Evolutionary conservation across 2,797 vertebrate genomes (phyloP), one percentile per base, ranked within the genome.

Genomic region (Rhadinocentrus ornatus): DNA sequence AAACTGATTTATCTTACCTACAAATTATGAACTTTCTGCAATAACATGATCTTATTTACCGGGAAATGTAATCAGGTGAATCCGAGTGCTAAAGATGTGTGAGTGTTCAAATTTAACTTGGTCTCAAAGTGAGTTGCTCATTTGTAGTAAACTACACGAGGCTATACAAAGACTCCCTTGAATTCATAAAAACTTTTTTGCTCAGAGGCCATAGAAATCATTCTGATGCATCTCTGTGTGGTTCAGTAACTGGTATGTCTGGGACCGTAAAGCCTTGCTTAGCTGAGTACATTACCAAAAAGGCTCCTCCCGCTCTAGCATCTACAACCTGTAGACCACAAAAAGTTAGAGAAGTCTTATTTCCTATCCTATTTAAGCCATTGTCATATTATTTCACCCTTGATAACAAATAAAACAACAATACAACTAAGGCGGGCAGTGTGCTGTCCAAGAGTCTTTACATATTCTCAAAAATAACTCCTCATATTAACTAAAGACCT

Each of bases 1-100:
- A 22, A 31, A 18, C 3, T 46, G 64, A 66, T 46, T 57, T 29
- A 41, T 57, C 54, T 66, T 39, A 31, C 52, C 54, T 20, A 66
- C 16, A 66, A 62, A 11, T 15, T 10, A 32, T 44, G 18, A 11
- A 55, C 11, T 55, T 41, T 66, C 15, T 53, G 50, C 24, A 26
- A 26, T 15, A 26, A 15, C 12, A 53, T 53, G 5, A 27, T 46
- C 37, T 6, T 32, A 44, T 69, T 13, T 32, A 34, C 7, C 6
- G 29, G 27, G 20, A 37, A 27, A 70, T 55, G 16, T 46, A 54
- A 70, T 62, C n/a, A 34, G 50, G 26, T 35, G 22, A 44, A 59
- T n/a, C n/a, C 44, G 13, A 32, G 27, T 35, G 57, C 59, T n/a
- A 58, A 68, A 48, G 24, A 35, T 50, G n/a, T 50, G 15, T 7